Percentiles rank a stretch among this genome's conserved stretches.
These are phyloP conservation scores for Choreutis nemorana DNA, from an alignment of 2,888 invertebrate genomes.

Conservation along the genomic window DNA sequence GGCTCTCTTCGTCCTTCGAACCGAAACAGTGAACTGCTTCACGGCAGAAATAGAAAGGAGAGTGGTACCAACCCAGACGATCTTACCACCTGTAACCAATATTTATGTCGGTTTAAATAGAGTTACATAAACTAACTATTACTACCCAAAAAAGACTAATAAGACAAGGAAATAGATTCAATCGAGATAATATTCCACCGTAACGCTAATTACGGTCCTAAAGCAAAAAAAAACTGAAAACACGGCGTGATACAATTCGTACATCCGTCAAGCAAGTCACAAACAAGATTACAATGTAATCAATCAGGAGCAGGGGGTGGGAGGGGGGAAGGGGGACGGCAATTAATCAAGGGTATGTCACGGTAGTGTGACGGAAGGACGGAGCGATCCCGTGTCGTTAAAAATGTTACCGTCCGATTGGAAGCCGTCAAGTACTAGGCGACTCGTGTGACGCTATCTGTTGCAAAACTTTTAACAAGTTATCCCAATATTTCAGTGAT, in stretches of 20 bases:
- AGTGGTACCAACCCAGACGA: too few species aligned
- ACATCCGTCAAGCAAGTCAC: conserved; percentile 56
- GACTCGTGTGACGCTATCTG: conserved; percentile 6
- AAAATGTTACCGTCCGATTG: too few species aligned
- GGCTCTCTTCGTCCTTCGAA: too few species aligned
- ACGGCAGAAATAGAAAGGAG: too few species aligned
- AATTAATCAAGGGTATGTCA: conserved; percentile 53
- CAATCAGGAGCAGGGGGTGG: conserved; percentile 39
- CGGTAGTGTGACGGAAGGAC: conserved; percentile 23
- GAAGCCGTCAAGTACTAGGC: too few species aligned
- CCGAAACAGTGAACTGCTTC: too few species aligned
- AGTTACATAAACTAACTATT: too few species aligned
- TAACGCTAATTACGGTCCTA: conserved; percentile 22
- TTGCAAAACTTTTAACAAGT: too few species aligned
- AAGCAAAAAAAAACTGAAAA: conserved; percentile 27
- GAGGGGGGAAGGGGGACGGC: conserved; percentile 33
- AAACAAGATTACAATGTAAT: conserved; percentile 61
- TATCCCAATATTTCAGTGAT: too few species aligned
- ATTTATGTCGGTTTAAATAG: conserved; percentile 5
- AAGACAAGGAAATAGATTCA: too few species aligned
- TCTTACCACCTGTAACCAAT: too few species aligned
- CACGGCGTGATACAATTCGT: conserved; percentile 32
- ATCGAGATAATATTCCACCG: conserved; percentile 5
- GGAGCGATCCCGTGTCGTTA: conserved; percentile 14
- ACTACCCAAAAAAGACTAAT: too few species aligned